Base-by-base conservation (phyloP, 2,888 invertebrate genomes). In the Chydorus sphaericus region DNA sequence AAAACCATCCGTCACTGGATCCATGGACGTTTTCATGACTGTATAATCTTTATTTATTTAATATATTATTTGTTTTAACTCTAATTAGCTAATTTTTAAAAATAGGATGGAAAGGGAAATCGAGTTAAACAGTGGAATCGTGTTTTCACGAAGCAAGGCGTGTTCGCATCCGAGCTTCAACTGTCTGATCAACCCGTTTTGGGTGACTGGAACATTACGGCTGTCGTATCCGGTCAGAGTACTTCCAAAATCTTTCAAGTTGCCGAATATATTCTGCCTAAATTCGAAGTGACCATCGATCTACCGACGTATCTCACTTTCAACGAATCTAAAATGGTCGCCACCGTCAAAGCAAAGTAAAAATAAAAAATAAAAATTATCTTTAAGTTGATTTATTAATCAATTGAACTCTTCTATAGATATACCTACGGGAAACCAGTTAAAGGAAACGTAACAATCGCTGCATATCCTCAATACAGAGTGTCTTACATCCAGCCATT, bases 251-350 rank as follows among this genome's bases (percentile, higher is more conserved):
- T 76, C 10, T 78, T 90, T 60, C 79, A 85, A 67, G 87, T 94
- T 6, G 89, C 90, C 7, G 88, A 91, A 70, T 92, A 91, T 65
- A 85, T 96, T 56, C 71, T 91, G 62, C 97, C 97, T 0, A 93
- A 93, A 67, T 97, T 93, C 70, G 82, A 92, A 66, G 86, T 96
- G 58, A 78, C 79, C 30, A 80, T 96, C 59, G 81, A 85, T 61
- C 78, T 90, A 31, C 85, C 88, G 1, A 78, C 83, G 55, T 88
- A 89, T 69, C 78, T 83, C 6, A 83, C 90, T 2, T 84, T 87
- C 67, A 80, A 80, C 61, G 88, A 90, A 54, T 82, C 82, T 48
- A 79, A 81, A 59, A 77, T 94, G 50, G 77, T 77, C 20, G 85
- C 85, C 26, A 83, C 85, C 23, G 77, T 96, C 4, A 79, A 82